Base-by-base conservation (phyloP, 2,797 vertebrate genomes). In the Argya squamiceps region DNA sequence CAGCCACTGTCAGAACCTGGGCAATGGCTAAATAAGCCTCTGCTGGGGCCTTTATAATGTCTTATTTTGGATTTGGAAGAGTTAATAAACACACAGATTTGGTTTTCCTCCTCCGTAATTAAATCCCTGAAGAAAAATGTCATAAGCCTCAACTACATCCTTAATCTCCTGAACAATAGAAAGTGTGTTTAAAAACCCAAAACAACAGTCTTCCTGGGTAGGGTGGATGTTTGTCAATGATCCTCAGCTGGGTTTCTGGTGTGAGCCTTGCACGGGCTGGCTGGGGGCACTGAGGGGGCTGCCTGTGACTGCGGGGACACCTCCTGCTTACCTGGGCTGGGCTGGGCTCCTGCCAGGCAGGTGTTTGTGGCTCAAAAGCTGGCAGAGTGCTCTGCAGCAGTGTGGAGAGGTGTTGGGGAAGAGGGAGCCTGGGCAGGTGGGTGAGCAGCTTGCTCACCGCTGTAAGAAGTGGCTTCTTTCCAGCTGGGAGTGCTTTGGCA, bases 281-380 rank as follows among this genome's bases (percentile, higher is more conserved):
- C 58, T 9, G 1, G 56, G 39, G 21, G 8, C 34, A 39, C 58
- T 0, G 0, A 80, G n/a, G 24, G 44, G 22, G 29, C 53, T 11
- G 8, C 41, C 37, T 1, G 0, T 0, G 0, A 11, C 64, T 77
- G 41, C 0, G 0, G 24, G 26, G n/a, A 1, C 56, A 37, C 41
- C 73, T 74, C 46, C 49, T 76, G 55, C 41, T 63, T 34, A 14
- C 24, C 84, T 85, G 77, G 43, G 41, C 65, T 93, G 81, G 39
- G 26, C 7, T 78, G 27, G 24, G 76, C 14, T 88, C 76, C 62
- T 69, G 55, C 53, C 67, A 58, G 55, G 17, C 39, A 56, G 49
- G 19, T 23, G 6, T 24, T 18, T 34, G 50, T 26, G 23, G 11
- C 59, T 43, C 20, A 4, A 58, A 84, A 85, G 30, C 29, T 6